Conservation (phyloP, 2,113 vertebrate genomes). For the Ophthalmolycus amberensis region DNA sequence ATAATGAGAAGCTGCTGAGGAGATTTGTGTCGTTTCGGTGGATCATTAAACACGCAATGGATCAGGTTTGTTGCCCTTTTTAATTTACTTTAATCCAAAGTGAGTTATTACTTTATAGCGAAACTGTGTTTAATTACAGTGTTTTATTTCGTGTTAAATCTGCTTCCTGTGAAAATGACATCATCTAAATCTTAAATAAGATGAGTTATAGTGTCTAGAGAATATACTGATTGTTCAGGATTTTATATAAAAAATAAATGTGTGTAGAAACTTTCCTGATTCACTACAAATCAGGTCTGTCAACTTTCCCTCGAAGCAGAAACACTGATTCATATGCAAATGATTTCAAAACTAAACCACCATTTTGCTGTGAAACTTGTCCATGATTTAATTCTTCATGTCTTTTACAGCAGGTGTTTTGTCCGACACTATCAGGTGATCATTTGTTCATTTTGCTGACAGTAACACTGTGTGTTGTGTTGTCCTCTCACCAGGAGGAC, state of each 20-base stretch:
- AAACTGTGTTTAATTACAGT: rapidly evolving
- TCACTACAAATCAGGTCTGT: conserved; percentile 1
- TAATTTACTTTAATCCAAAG: neutral
- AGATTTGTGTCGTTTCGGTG: conserved; percentile 10
- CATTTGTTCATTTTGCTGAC: neutral
- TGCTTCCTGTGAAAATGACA: neutral
- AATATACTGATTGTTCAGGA: neutral
- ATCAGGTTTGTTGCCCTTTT: conserved; percentile 61
- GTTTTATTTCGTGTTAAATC: neutral
- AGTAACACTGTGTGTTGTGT: conserved; percentile 8
- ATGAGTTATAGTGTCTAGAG: neutral
- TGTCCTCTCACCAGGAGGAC: conserved; percentile 60
- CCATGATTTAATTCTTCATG: neutral
- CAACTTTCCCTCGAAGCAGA: neutral
- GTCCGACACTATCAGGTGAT: neutral
- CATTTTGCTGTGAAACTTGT: neutral
- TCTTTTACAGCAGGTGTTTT: neutral
- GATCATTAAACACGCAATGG: conserved; percentile 52
- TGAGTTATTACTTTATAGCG: neutral
- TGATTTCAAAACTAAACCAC: neutral
- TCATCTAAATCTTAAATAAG: neutral
- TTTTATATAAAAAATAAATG: neutral
- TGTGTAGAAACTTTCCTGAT: neutral
- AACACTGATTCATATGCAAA: neutral
- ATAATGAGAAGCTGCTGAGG: conserved; percentile 57